Conservation (phyloP, 2,888 invertebrate species). For the Chaitophorus viminalis region DNA sequence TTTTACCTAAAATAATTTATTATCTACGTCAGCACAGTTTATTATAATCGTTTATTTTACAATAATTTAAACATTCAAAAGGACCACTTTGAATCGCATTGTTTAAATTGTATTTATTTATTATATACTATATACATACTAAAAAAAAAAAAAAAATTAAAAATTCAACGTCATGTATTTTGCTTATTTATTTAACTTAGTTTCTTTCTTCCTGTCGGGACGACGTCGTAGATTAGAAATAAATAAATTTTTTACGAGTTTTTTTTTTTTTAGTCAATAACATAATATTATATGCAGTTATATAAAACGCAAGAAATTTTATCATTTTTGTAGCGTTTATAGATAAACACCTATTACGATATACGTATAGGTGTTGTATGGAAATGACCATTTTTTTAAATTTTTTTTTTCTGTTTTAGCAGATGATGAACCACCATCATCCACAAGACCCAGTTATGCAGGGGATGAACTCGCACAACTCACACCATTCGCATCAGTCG, state of each 20-base stretch:
- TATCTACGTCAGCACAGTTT: background rate
- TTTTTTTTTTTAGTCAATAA: background rate
- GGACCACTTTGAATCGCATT: background rate
- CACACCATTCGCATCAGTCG: conserved; percentile 60
- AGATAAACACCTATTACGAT: background rate
- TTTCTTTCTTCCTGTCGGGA: background rate
- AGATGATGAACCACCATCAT: conserved; percentile 59
- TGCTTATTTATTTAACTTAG: background rate
- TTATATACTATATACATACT: background rate
- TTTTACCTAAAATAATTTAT: background rate
- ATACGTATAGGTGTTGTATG: background rate
- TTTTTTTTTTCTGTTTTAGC: conserved; percentile 4
- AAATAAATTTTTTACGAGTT: background rate
- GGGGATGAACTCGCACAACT: conserved; percentile 58
- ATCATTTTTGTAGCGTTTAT: too few relatives aligned
- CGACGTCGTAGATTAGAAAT: background rate
- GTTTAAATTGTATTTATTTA: background rate
- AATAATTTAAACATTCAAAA: conserved; percentile 15
- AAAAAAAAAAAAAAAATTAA: background rate
- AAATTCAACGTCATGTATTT: background rate
- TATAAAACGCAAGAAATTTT: too few relatives aligned
- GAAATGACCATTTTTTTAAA: background rate
- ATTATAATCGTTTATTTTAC: background rate
- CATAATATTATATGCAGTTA: background rate
- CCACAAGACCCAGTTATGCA: conserved; percentile 48